A percentile compares a stretch with the other conserved stretches of the same genome.
These are phyloP conservation scores for Echiichthys vipera DNA, from an alignment of 2,797 vertebrate species.

Conservation along the genomic window DNA sequence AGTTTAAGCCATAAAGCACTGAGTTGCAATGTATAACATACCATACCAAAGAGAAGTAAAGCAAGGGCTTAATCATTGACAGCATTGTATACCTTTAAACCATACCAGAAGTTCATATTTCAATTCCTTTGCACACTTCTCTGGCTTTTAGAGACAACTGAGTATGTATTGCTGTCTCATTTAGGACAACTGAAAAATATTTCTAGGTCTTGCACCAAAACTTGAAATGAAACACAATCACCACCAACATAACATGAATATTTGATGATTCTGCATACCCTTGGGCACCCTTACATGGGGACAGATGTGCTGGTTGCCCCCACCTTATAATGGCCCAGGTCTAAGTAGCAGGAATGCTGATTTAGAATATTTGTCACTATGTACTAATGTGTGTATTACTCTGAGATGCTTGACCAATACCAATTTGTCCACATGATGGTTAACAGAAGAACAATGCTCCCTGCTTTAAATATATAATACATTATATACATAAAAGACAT, in stretches of 20 bases:
- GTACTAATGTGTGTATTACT: conserved; percentile 64
- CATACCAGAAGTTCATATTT: conserved; percentile 29
- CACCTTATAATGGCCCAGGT: conserved; percentile 38
- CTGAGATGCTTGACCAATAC: conserved; percentile 68
- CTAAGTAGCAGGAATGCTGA: conserved; percentile 49
- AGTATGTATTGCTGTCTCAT: conserved; percentile 29
- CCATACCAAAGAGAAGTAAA: conserved; percentile 59
- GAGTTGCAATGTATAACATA: conserved; percentile 50
- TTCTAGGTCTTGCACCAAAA: conserved; percentile 49
- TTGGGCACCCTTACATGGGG: conserved; percentile 16
- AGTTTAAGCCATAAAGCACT: conserved; percentile 63
- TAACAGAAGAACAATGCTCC: conserved; percentile 77
- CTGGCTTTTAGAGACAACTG: conserved; percentile 34
- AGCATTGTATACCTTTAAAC: conserved; percentile 67
- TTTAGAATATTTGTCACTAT: conserved; percentile 56
- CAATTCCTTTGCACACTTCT: conserved; percentile 42
- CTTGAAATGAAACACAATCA: conserved; percentile 56
- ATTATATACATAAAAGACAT: conserved; percentile 82
- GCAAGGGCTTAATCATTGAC: conserved; percentile 68
- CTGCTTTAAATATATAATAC: conserved; percentile 82
- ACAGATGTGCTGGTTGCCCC: conserved; percentile 62
- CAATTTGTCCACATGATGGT: conserved; percentile 60
- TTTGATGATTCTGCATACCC: conserved; percentile 44
- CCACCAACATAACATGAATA: conserved; percentile 51
- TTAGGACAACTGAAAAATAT: conserved; percentile 45